Percentiles rank a stretch among this genome's conserved stretches.
These are phyloP conservation scores for Leptinotarsa texana DNA, from an alignment of 1,140 invertebrate species.

Conservation along the genomic window DNA sequence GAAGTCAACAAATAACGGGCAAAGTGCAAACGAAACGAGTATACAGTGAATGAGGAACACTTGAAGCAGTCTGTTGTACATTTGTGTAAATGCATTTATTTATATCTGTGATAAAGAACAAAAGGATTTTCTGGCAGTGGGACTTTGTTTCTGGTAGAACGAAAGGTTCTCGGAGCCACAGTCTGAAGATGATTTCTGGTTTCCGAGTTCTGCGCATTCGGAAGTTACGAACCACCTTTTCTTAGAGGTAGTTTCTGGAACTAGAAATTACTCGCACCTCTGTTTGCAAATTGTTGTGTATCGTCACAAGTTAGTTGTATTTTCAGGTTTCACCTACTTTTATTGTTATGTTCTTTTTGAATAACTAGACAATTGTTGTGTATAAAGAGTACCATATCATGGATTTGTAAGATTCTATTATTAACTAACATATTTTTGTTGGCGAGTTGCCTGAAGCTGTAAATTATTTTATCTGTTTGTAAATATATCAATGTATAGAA, in stretches of 20 bases:
- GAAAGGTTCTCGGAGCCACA: not conserved
- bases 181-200: not conserved
- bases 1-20: conserved; percentile 42
- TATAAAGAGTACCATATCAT: conserved; percentile 56
- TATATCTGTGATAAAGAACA: conserved; percentile 67
- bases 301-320: conserved; percentile 32
- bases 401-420: conserved; percentile 49
- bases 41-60: conserved; percentile 40
- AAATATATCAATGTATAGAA: conserved; percentile 57
- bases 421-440: conserved; percentile 52
- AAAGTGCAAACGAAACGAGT: conserved; percentile 49
- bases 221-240: not conserved
- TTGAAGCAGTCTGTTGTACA: conserved; percentile 53
- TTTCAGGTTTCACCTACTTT: conserved; percentile 42
- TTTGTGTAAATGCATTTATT: conserved; percentile 64
- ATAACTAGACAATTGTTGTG: conserved; percentile 52
- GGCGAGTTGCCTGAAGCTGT: conserved; percentile 50
- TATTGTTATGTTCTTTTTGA: conserved; percentile 47
- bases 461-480: conserved; percentile 55
- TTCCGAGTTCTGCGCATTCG: not conserved
- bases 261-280: conserved; percentile 46
- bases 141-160: conserved; percentile 21
- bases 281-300: conserved; percentile 51
- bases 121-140: conserved; percentile 38
- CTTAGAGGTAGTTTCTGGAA: conserved; percentile 35